These are phyloP conservation scores for Aphelenchoides bicaudatus DNA, from an alignment of 2,888 invertebrate genomes.

Conservation along the genomic window DNA sequence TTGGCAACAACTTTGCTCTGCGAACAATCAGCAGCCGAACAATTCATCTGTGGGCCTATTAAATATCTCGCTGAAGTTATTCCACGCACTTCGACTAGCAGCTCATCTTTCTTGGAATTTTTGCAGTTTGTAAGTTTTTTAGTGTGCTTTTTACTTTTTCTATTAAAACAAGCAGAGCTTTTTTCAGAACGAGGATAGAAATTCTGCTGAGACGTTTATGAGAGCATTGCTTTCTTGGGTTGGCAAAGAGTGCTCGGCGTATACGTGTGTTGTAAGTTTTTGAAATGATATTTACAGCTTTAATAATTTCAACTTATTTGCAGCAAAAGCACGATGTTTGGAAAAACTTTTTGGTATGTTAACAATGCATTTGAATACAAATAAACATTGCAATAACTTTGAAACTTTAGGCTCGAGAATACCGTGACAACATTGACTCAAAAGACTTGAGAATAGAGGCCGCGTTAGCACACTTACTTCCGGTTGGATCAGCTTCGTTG, in stretches of 20 bases:
- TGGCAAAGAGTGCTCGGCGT: conserved; percentile 8
- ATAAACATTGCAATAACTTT: too few species aligned
- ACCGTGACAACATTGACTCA: conserved; percentile 31
- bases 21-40: conserved; percentile 46
- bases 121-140: conserved; percentile 26
- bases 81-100: background rate
- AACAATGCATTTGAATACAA: too few species aligned
- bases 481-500: conserved; percentile 35
- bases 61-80: conserved; percentile 25
- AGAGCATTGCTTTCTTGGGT: conserved; percentile 15
- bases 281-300: conserved; percentile 6
- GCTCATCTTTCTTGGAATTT: conserved; percentile 14
- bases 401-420: too few species aligned
- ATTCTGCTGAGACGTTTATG: conserved; percentile 1
- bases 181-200: background rate
- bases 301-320: conserved; percentile 25
- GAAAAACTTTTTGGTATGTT: conserved; percentile 27
- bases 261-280: background rate
- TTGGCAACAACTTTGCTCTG: conserved; percentile 51
- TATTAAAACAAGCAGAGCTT: background rate
- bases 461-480: conserved; percentile 43
- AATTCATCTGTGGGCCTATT: conserved; percentile 45
- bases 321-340: conserved; percentile 27
- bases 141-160: conserved; percentile 18
- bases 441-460: conserved; percentile 42